Evolutionary conservation across 2,888 invertebrate species (phyloP), one percentile per base, ranked within the genome.

Genomic region (Epiblema foenella): DNA sequence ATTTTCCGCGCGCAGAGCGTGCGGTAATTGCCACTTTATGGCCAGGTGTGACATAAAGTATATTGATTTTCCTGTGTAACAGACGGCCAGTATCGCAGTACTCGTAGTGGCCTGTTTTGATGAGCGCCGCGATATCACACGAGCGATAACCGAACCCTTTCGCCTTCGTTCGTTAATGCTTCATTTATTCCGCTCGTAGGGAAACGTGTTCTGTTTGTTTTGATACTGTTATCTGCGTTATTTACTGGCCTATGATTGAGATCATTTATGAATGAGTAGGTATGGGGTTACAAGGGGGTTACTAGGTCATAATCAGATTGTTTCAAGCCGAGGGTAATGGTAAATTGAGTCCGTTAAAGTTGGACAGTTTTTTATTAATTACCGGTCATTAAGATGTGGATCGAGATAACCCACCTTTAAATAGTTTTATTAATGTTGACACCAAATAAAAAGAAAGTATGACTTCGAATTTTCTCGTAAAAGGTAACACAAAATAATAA

Each of bases 151-250:
- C 58, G 65, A 64, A 70, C 69, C 69, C 65, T 65, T 69, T 56
- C 62, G 39, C 33, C 63, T 59, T 46, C 59, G 59, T 37, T 29
- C 59, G 68, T 65, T 73, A 69, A 65, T 69, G 59, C 68, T 42
- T 10, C 42, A 29, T 69, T 73, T 69, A 73, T 73, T 73, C 66
- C 73, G 62, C 65, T 73, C 62, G 37, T 10, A 64, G 72, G 73
- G 65, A 52, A 67, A 24, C 42, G 66, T 49, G 54, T 33, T 66
- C 29, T 64, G 49, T 52, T 69, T 70, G 65, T 70, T 70, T 59
- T 65, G 68, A 56, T 68, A 52, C 59, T 24, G 65, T 57, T 63
- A 68, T 69, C 69, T 64, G 37, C 11, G 29, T 58, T 60, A 60
- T 68, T 60, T 54, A 52, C 42, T 54, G 12, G 68, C 33, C 15